Evolutionary conservation across 2,888 invertebrate genomes (phyloP).

Genomic region (Hypselothyrea guttata): DNA sequence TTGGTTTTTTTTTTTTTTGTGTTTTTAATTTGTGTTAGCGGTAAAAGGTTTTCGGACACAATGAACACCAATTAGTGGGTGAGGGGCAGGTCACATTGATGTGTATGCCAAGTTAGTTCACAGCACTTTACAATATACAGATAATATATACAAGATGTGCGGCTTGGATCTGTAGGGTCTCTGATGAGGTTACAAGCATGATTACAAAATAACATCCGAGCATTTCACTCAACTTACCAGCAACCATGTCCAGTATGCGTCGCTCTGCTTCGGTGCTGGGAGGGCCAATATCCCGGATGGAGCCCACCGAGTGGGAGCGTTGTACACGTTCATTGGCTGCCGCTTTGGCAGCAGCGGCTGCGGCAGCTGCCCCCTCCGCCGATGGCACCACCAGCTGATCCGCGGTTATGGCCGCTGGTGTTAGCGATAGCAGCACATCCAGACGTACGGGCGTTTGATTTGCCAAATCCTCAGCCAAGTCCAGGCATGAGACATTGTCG

Average conservation of each 20-base stretch:
- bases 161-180: constrained; percentile 36
- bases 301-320: constrained; percentile 88
- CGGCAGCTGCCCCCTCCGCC: constrained; percentile 80
- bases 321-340: constrained; percentile 84
- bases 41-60: constrained; percentile 22
- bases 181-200: constrained; percentile 45
- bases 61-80: constrained; percentile 49
- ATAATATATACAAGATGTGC: constrained; percentile 48
- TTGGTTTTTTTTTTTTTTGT: constrained; percentile 16
- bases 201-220: constrained; percentile 13
- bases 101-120: constrained; percentile 62
- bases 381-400: constrained; percentile 88
- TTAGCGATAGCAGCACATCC: constrained; percentile 92
- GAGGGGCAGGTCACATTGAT: constrained; percentile 44
- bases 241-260: constrained; percentile 88
- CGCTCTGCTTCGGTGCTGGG: constrained; percentile 87
- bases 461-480: constrained; percentile 93
- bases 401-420: constrained; percentile 90
- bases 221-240: constrained; percentile 81
- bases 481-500: constrained; percentile 91
- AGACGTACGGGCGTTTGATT: constrained; percentile 95
- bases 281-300: constrained; percentile 87
- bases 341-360: constrained; percentile 78
- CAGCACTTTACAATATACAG: constrained; percentile 57
- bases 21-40: no score